A percentile compares a stretch with the other conserved stretches of the same genome.
Conservation (phyloP, 2,797 vertebrate genomes). For the Lithobates pipiens region DNA sequence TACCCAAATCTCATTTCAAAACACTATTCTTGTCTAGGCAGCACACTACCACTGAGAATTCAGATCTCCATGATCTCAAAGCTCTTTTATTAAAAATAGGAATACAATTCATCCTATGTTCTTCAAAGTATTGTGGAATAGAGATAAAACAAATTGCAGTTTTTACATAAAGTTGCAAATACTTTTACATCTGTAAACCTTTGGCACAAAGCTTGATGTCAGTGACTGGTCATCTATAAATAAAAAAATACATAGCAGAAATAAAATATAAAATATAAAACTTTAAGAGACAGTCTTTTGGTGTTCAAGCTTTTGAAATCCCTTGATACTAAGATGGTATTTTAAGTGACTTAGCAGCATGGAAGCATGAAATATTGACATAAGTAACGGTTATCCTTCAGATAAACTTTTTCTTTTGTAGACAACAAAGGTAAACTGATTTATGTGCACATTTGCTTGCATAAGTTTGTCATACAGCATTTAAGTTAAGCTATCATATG, state of each 20-base stretch:
- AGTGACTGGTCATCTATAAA: no score
- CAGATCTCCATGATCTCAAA: no score
- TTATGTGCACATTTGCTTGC: constrained; percentile 27
- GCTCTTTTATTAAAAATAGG: no score
- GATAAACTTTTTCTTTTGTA: constrained; percentile 22
- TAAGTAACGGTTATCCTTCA: constrained; percentile 18
- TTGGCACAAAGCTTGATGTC: no score
- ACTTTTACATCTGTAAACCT: no score
- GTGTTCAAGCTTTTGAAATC: not conserved
- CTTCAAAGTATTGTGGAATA: no score
- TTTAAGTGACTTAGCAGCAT: constrained; percentile 15
- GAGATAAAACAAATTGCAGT: no score
- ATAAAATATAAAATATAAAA: not conserved
- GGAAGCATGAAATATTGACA: not conserved
- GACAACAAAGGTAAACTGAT: constrained; percentile 30
- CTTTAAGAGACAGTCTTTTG: not conserved
- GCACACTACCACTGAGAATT: no score
- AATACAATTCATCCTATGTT: no score
- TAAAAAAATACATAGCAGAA: not conserved
- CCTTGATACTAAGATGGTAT: not conserved
- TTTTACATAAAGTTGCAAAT: no score
- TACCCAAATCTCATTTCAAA: no score
- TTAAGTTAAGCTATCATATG: constrained; percentile 49
- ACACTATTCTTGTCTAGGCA: no score
- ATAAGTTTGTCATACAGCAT: constrained; percentile 34